phyloP scores from a whole-genome alignment of 2,113 vertebrate genomes.

The Mellivora capensis region DNA sequence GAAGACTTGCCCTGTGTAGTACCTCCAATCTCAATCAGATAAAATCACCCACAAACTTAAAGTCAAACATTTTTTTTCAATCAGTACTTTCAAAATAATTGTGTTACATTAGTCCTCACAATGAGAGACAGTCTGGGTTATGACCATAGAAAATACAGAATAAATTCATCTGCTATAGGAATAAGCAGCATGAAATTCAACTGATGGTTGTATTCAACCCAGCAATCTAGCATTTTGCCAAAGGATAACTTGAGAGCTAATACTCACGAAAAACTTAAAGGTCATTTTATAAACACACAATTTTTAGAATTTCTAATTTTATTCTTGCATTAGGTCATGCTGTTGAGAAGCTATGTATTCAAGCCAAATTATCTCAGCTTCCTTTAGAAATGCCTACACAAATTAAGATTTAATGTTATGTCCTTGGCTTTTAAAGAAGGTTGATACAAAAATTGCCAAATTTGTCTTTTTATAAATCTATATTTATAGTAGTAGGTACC shows the following conservation, averaged over 20 bases:
- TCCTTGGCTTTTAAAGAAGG: conserved; percentile 37
- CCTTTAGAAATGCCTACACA: conserved; percentile 14
- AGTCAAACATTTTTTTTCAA: neutral
- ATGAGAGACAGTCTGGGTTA: neutral
- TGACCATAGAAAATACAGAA: neutral
- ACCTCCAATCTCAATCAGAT: neutral
- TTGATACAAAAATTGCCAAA: conserved; percentile 15
- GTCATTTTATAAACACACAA: neutral
- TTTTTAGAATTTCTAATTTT: conserved; percentile 30
- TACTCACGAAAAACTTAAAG: neutral
- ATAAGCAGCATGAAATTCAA: neutral
- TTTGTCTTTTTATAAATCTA: conserved; percentile 17
- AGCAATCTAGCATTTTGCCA: neutral
- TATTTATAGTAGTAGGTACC: neutral
- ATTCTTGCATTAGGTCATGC: neutral
- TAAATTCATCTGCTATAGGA: neutral
- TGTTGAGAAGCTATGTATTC: neutral
- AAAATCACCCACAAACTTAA: neutral
- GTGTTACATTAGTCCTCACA: neutral
- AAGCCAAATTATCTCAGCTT: conserved; percentile 45
- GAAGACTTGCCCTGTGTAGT: neutral
- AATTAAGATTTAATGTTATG: conserved; percentile 55
- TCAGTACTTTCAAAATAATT: neutral
- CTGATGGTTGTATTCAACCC: neutral
- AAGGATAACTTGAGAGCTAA: neutral